Evolutionary conservation across 2,113 vertebrate species (phyloP), one percentile per base, ranked within the genome.

Genomic region (Tupaia tana): DNA sequence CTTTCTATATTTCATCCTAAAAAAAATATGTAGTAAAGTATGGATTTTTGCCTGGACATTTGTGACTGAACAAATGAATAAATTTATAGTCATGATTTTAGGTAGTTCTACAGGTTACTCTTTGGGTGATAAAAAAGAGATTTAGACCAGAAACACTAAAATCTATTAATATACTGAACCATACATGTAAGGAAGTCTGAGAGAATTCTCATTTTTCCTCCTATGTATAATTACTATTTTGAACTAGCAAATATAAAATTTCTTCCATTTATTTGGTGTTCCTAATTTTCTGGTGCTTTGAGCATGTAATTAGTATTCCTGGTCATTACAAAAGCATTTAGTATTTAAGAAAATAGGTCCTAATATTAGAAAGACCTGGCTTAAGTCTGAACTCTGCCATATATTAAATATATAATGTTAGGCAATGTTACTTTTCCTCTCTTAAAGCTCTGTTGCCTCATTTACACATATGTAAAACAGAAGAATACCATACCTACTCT

Each of bases 351-450:
- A n/a, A 94, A 19, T 73, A 3, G 19, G 20, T 63, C n/a, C 9
- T 58, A 31, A 63, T 86, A 90, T 81, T 16, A 86, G 16, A 87
- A 80, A 18, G 34, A 25, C 11, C 5, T 74, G 61, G 20, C 20
- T 52, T 82, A 81, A 31, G n/a, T 82, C 22, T 56, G 34, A 92
- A 86, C 16, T 85, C 58, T 82, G 52, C 5, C 15, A 63, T 74
- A 93, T 90, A 91, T 80, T 82, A 73, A 90, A 13, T 78, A 66
- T 43, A 4, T n/a, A 69, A 90, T 70, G 16, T 69, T 64, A 80
- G 29, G 14, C 25, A 69, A 63, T 85, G 71, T 63, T 31, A 31
- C 79, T 70, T 89, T 61, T 67, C 73, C 9, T 13, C 86, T 29
- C 67, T 59, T 58, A 70, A 71, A 7, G 43, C 29, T 64, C 34